phyloP scores from a whole-genome alignment of 2,113 vertebrate species.

The Clinocottus analis region DNA sequence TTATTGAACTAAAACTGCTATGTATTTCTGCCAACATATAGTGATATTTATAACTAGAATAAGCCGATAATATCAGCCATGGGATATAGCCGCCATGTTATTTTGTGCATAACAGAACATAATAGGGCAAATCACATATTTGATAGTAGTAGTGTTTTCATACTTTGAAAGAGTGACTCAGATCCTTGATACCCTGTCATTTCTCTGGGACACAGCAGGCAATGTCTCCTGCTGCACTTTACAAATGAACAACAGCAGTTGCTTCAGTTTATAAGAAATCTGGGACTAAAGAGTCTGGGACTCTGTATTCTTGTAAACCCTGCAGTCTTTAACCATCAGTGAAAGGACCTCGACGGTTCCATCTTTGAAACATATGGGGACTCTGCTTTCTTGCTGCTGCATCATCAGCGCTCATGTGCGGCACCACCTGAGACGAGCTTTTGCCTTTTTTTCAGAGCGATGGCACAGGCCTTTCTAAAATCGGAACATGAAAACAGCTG shows the following conservation, averaged over 20 bases:
- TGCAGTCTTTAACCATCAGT: constrained; percentile 32
- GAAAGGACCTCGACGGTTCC: constrained; percentile 35
- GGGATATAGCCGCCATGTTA: background rate
- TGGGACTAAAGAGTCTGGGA: too few species aligned
- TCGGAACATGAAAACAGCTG: constrained; percentile 57
- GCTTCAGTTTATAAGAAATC: constrained; percentile 13
- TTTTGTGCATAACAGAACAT: background rate
- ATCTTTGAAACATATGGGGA: constrained; percentile 39
- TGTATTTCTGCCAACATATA: background rate
- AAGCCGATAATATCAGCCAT: background rate
- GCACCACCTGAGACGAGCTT: constrained; percentile 58
- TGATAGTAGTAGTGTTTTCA: background rate
- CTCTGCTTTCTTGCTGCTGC: constrained; percentile 21
- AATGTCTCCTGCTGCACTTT: constrained; percentile 3
- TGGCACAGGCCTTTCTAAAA: constrained; percentile 46
- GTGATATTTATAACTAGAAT: background rate
- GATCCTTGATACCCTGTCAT: constrained; percentile 12
- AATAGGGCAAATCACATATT: background rate
- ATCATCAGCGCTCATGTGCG: constrained; percentile 34
- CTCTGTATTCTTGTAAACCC: constrained; percentile 4
- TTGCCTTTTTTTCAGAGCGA: constrained; percentile 10
- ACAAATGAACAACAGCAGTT: constrained; percentile 23
- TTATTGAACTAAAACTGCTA: background rate
- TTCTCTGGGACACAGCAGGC: background rate
- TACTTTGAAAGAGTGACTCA: background rate